These are phyloP conservation scores for Sebastes taczanowskii DNA, from an alignment of 2,797 vertebrate species.

Conservation along the genomic window DNA sequence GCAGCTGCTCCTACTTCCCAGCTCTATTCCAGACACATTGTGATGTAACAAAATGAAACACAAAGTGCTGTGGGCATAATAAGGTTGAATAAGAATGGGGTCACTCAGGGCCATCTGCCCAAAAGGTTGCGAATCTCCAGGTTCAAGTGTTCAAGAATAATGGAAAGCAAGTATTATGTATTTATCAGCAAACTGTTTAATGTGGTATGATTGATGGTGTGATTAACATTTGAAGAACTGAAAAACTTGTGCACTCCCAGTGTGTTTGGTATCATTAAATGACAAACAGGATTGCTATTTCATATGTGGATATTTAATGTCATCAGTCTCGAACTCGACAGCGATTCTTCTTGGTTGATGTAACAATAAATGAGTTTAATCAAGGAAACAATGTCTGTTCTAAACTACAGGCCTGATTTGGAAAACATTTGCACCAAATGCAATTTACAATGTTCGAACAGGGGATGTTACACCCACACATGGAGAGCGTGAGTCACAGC, in stretches of 20 bases:
- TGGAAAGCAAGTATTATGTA: not conserved
- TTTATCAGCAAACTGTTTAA: not conserved
- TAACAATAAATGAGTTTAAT: slow-evolving; percentile 38
- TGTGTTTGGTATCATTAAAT: slow-evolving; percentile 13
- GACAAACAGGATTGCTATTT: slow-evolving; percentile 6
- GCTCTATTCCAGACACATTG: slow-evolving; percentile 4
- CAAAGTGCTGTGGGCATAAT: not conserved
- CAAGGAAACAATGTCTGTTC: slow-evolving; percentile 32
- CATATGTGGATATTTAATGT: slow-evolving; percentile 13
- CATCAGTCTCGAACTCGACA: slow-evolving; percentile 22
- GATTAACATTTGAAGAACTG: not conserved
- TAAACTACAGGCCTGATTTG: slow-evolving; percentile 46
- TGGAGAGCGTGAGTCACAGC: slow-evolving; percentile 49
- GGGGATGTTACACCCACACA: slow-evolving; percentile 52
- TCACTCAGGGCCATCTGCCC: slow-evolving; percentile 22
- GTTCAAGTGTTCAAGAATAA: slow-evolving; percentile 9
- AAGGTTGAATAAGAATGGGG: not conserved
- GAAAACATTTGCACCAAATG: slow-evolving; percentile 60
- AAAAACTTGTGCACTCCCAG: not conserved
- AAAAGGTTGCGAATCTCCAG: slow-evolving; percentile 52
- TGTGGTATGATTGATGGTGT: not conserved
- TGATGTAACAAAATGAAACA: slow-evolving; percentile 30
- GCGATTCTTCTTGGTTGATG: slow-evolving; percentile 34
- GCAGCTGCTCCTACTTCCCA: not conserved
- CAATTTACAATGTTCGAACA: slow-evolving; percentile 51